phyloP scores from a whole-genome alignment of 2,888 invertebrate genomes.

The Sesamia inferens region DNA sequence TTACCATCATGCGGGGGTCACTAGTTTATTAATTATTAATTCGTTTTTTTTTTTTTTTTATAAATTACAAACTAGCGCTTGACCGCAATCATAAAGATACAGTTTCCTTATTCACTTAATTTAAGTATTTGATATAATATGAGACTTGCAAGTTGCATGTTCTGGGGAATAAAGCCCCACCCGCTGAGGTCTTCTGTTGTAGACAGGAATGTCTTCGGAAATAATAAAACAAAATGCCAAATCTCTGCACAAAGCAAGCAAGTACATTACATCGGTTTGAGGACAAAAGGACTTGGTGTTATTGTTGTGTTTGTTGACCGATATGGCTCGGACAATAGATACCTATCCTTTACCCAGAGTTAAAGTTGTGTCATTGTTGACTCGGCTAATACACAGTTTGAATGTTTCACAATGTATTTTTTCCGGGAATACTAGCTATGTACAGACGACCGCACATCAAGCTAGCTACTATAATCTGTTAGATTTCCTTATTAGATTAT shows the following conservation, averaged over 20 bases:
- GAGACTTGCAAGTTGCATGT: background rate
- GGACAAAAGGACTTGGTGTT: constrained; percentile 19
- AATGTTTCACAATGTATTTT: background rate
- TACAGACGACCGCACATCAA: too few relatives aligned
- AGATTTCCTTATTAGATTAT: too few relatives aligned
- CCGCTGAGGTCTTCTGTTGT: too few relatives aligned
- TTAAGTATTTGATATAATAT: too few relatives aligned
- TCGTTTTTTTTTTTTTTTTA: too few relatives aligned
- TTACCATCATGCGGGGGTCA: too few relatives aligned
- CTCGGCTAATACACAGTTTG: background rate
- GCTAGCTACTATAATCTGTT: too few relatives aligned
- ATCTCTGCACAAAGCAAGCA: background rate
- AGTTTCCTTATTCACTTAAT: too few relatives aligned
- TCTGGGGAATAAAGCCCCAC: background rate
- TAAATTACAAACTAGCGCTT: too few relatives aligned
- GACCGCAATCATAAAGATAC: too few relatives aligned
- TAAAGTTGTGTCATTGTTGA: background rate
- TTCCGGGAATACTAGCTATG: background rate
- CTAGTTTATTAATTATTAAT: too few relatives aligned
- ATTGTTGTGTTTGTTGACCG: constrained; percentile 25
- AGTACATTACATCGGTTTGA: constrained; percentile 5
- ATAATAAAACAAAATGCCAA: constrained; percentile 9
- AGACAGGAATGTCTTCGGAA: constrained; percentile 10
- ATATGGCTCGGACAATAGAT: constrained; percentile 32
- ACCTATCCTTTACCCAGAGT: background rate